Base-by-base conservation (phyloP, 2,797 vertebrate genomes). In the Kryptopterus vitreolus region DNA sequence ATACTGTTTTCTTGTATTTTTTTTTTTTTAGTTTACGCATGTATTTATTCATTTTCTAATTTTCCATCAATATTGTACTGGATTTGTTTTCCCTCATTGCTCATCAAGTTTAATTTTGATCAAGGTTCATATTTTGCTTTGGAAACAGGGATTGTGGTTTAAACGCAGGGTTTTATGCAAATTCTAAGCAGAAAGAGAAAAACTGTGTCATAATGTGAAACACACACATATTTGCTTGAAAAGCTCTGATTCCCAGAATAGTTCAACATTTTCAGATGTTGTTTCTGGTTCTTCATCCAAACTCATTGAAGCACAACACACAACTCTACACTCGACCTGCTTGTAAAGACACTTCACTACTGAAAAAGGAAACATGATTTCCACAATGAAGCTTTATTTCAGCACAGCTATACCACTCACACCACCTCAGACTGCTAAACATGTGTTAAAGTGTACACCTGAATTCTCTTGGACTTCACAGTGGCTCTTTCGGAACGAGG, bases 301-400 rank as follows among this genome's bases (percentile, higher is more conserved):
- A 61, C 59, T 62, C 59, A 62, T 29, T 62, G 7, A 33, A 18
- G 59, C 59, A 33, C 59, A 62, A 62, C 59, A 62, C 59, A 62
- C 59, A 29, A 29, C n/a, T n/a, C n/a, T n/a, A n/a, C 29, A 62
- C 29, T 62, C 6, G 7, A 33, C 15, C 26, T 62, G 16, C 61
- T 18, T 29, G 18, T 62, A 33, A 62, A 62, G 26, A 58, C 55
- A 58, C 55, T 58, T n/a, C n/a, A n/a, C n/a, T n/a, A n/a, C 4
- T 31, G 5, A 31, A 15, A 26, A 58, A 58, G 22, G 22, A 58
- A 11, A 58, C 55, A 10, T 3, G 3, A n/a, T 58, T 24, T 26
- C 55, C n/a, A 58, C 22, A 58, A 12, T 12, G n/a, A 58, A 58
- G n/a, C 55, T 58, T 58, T 58, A 58, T 58, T 29, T 58, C n/a